Base-by-base conservation (phyloP, 2,888 invertebrate genomes). In the Coenonympha arcania region DNA sequence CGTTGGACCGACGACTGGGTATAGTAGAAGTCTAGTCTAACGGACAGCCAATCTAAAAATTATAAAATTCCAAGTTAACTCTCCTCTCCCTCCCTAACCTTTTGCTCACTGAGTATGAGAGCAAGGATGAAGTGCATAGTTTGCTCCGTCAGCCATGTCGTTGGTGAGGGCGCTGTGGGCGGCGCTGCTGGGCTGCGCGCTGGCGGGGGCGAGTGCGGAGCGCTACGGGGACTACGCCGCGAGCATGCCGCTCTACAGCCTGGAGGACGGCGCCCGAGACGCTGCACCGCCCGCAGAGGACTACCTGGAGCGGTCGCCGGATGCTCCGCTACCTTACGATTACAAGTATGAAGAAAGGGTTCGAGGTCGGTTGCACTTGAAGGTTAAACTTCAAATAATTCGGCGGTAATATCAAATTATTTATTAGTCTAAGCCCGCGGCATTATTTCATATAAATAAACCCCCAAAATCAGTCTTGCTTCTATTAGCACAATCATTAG, bases 341-440 rank as follows among this genome's bases (percentile, higher is more conserved):
- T 82, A 82, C 59, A 77, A 76, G 57, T 76, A 73, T 55, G 75
- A 76, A 28, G 79, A 79, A 39, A 69, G 73, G 20, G 39, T 59
- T 24, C 59, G 50, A 39, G 67, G 73, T 75, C 43, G 50, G 57
- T 16, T 0, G 6, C 9, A 9, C 22, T n/a, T n/a, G n/a, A n/a
- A n/a, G n/a, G n/a, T n/a, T n/a, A n/a, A 9, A 20, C 9, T 13
- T 9, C 22, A 39, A 15, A 39, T 9, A 4, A 15, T 37, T 6
- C 9, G 8, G 1, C 9, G 9, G n/a, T 24, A 24, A 6, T 2
- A 8, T 8, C 24, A n/a, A n/a, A 5, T 24, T 8, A 24, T 5
- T 2, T 4, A 4, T 2, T 2, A 28, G 28, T n/a, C 4, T 28
- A 9, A n/a, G 5, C 28, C 9, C n/a, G n/a, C n/a, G n/a, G n/a